Evolutionary conservation across 2,113 vertebrate genomes (phyloP), one percentile per base, ranked within the genome.

Genomic region (Pseudolaguvia tuberculata): DNA sequence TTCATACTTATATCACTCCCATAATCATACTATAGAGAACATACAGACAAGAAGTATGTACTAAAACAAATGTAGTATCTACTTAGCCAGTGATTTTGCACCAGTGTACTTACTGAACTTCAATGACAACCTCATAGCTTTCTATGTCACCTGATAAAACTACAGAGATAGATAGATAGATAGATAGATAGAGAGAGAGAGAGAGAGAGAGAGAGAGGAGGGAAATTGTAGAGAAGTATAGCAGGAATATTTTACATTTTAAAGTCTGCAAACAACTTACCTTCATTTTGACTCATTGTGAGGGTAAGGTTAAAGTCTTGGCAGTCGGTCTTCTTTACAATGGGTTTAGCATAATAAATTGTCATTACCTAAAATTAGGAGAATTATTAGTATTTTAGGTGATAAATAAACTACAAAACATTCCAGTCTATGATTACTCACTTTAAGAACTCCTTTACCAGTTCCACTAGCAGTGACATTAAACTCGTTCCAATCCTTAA

Each of bases 401-500:
- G n/a, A 21, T 66, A 66, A 42, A 18, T 52, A 35, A 39, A 39
- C 18, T 27, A 2, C 23, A 47, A 7, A 4, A 65, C 6, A 23
- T n/a, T 47, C 1, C 42, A 70, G 23, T 1, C 14, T 23, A 23
- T 70, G 20, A 52, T 39, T 4, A 82, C 83, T 87, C 73, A 94
- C 92, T 0, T 86, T 92, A 72, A 94, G 31, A 0, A 87, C 89
- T 65, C 91, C 93, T 78, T 87, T 84, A 78, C 93, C 93, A 0
- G 66, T 58, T 20, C 94, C 94, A 27, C 17, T 82, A 0, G 92
- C 93, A 5, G 59, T 88, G 45, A 95, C 86, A 0, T 8, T 85
- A 47, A 95, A 85, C 48, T 92, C 76, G n/a, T n/a, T n/a, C n/a
- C n/a, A n/a, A 79, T 92, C 78, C 4, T 91, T 87, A 4, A 88